Base-by-base conservation (phyloP, 2,797 vertebrate genomes). In the Diceros bicornis region DNA sequence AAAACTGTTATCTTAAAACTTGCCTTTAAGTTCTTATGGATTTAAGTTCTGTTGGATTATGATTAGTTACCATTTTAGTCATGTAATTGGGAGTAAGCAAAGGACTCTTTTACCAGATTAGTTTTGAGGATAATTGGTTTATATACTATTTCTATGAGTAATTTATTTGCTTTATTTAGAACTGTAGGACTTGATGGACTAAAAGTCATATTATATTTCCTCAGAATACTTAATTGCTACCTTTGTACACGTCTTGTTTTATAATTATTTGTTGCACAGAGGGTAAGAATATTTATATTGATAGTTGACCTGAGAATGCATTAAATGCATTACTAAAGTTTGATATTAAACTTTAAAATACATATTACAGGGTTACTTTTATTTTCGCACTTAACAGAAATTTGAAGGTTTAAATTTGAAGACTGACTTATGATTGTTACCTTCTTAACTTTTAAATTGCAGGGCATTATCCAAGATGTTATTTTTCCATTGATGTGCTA, bases 401-500 rank as follows among this genome's bases (percentile, higher is more conserved):
- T 91, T 77, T 84, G n/a, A 91, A 81, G 74, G 59, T 77, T 93
- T 93, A 78, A 87, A 90, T 79, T 92, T 96, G 66, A 97, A 95
- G 81, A 62, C 87, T 92, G 59, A 96, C n/a, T 69, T 85, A 83
- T 97, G 85, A 25, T 86, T 97, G 41, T 96, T 97, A 93, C 81
- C 94, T 96, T 95, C 85, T 97, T 97, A 97, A 96, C 79, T 98
- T 97, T 97, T 97, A 94, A 94, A 86, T 98, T 98, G 10, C 98
- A 99, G 99, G 99, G 99, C 83, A 99, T 99, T 98, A 99, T 99
- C 98, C 99, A 99, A 99, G 99, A 99, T 98, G 99, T 99, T 98
- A 99, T 99, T 98, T 99, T 99, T 98, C 99, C 99, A n/a, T 99
- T 99, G 98, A 99, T 99, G 99, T 99, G 99, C 98, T 99, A 99